Conservation (phyloP, 1,140 invertebrate species). For the Magallana angulata region DNA sequence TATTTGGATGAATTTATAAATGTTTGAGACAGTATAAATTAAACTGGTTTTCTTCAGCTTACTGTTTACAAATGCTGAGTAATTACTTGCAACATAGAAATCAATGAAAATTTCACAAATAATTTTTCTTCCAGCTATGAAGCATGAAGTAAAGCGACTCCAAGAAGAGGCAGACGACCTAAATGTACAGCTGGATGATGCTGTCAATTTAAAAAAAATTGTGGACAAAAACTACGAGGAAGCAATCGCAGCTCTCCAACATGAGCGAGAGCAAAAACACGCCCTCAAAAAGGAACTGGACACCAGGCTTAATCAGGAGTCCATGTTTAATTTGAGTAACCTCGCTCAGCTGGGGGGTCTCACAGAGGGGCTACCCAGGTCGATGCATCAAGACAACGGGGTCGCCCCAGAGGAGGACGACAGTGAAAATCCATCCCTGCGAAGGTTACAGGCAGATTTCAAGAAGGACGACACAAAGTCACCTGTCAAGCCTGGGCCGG, state of each 20-base stretch:
- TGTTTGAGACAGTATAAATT: too few relatives aligned
- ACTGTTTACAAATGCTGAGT: too few relatives aligned
- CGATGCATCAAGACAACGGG: conserved; percentile 79
- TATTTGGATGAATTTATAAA: too few relatives aligned
- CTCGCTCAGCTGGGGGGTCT: conserved; percentile 78
- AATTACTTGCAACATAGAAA: too few relatives aligned
- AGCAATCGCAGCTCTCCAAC: conserved; percentile 93
- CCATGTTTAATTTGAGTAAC: conserved; percentile 78
- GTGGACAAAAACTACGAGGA: conserved; percentile 97
- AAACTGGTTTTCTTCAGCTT: too few relatives aligned
- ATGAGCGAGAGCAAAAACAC: conserved; percentile 97
- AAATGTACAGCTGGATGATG: conserved; percentile 81
- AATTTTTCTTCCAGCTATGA: conserved; percentile 84
- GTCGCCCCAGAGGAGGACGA: conserved; percentile 79
- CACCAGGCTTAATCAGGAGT: conserved; percentile 83
- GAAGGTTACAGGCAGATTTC: conserved; percentile 87
- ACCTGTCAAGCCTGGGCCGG: conserved; percentile 81
- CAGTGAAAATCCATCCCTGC: conserved; percentile 83
- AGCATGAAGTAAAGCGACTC: conserved; percentile 94
- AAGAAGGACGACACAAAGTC: conserved; percentile 59
- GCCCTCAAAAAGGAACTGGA: conserved; percentile 98
- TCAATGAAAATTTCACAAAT: background rate
- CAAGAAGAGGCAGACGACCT: conserved; percentile 79
- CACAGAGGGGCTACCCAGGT: conserved; percentile 86
- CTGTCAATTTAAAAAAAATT: conserved; percentile 94